Evolutionary conservation across 1,140 invertebrate species (phyloP), one percentile per base, ranked within the genome.

Genomic region (Monomorium pharaonis): DNA sequence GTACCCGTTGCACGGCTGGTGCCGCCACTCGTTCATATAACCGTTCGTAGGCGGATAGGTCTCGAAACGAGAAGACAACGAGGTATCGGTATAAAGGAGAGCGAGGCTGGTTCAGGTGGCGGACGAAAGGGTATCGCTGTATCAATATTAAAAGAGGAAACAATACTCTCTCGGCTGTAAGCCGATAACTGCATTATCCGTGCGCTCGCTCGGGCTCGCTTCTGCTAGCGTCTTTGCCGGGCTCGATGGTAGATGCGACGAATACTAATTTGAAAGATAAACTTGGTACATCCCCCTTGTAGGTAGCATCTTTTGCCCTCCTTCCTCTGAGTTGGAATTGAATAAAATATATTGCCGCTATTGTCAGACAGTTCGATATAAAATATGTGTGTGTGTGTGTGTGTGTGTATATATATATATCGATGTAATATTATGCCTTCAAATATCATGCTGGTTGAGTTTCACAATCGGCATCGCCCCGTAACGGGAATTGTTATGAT

Each of bases 191-290:
- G 90, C 88, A 92, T 93, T 92, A 93, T 84, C 77, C 49, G 49
- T 85, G 49, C 78, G 47, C 78, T 72, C 76, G 65, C 62, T 85
- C 56, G 78, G 12, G 75, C 75, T 76, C 56, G 75, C 58, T 60
- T 87, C 54, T 21, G n/a, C 14, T 37, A 60, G 56, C 27, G 27
- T 21, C 47, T 58, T 51, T 56, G 10, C 33, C 56, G 56, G 18
- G 37, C 37, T 30, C 58, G 49, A 37, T 37, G 42, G 44, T 27
- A 60, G 30, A 42, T 72, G 65, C 80, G 67, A 78, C 69, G 91
- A 93, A 93, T 93, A 92, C 92, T 92, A 92, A 93, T 93, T 92
- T 88, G 86, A 91, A 88, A 92, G 72, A 72, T 67, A 84, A 92
- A 88, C 85, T 76, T 63, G 27, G 21, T 37, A 37, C 60, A 83